Base-by-base conservation (phyloP, 2,888 invertebrate genomes). In the Drosophila infuscata region DNA sequence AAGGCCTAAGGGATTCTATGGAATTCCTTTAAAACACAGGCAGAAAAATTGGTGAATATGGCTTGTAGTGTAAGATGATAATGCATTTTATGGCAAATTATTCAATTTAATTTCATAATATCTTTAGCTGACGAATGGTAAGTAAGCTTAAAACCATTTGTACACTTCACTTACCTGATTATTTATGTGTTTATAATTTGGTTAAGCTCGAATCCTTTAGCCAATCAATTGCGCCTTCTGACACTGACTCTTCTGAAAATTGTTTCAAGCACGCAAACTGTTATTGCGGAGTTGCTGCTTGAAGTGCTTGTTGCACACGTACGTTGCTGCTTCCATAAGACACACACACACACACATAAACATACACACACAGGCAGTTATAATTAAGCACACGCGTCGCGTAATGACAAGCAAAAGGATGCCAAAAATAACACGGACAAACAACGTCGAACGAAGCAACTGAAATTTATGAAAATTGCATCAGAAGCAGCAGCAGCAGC, bases 311-410 rank as follows among this genome's bases (percentile, higher is more conserved):
- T 69, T 53, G 56, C 54, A 52, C 71, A 52, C 17, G 46, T 61
- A 71, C 43, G 29, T 41, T 54, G 35, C 41, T 57, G 59, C 52
- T 43, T 25, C 33, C 41, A 33, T 70, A 43, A 36, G 71, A 11
- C 25, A 25, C 48, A 48, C 20, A 12, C 25, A 17, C 54, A 35
- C 20, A 51, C 52, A 9, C 41, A 2, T 25, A 25, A 25, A 25
- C 25, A 25, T 25, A 35, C 3, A 3, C 33, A 46, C 46, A 48
- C 33, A 43, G 30, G 17, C 64, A 29, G 57, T 46, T 52, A 67
- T 70, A 83, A 78, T 81, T 83, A 81, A 75, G 49, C 76, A 84
- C 85, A 76, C 89, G 85, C 88, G 74, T 56, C 62, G 66, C 76
- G 70, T 51, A 69, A 48, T 70, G 66, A 59, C 56, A 59, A 67